Base-by-base conservation (phyloP, 2,113 vertebrate genomes). In the Laticauda colubrina region DNA sequence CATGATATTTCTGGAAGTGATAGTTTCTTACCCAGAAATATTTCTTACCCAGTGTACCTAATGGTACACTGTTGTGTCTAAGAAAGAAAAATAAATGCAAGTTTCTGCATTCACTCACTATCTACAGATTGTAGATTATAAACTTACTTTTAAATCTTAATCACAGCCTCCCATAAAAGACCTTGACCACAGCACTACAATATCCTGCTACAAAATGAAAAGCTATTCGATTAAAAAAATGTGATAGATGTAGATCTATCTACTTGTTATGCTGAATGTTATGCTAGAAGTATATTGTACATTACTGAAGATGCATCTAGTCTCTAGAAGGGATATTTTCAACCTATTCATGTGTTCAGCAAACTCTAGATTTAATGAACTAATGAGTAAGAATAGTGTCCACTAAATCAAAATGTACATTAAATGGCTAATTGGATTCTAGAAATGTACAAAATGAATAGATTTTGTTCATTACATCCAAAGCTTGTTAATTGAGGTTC, bases 231-330 rank as follows among this genome's bases (percentile, higher is more conserved):
- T 29, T 39, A 43, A 18, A 34, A n/a, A 59, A 75, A 39, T 48
- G 56, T 45, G 53, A 45, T 57, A 43, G 34, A 56, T 45, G 12
- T 23, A 91, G 3, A 11, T 86, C 18, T 53, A 11, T 86, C 18
- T 53, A 55, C 34, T 23, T 34, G 4, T 75, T 54, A 90, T 21
- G 23, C 5, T 69, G 9, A 48, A n/a, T 69, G 20, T 48, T 5
- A n/a, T 14, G 48, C 1, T 51, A 48, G 34, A 61, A 69, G 69
- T 90, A 69, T 90, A 56, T 4, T 56, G 20, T 56, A 15, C 23
- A 75, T 43, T 69, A 88, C n/a, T 53, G n/a, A 55, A 39, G 12
- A 45, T 0, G 0, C 2, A 57, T 48, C 26, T 4, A 34, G 55
- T 51, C 20, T 20, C 0, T 26, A 75, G 48, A 14, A 64, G 39